phyloP scores from a whole-genome alignment of 2,888 invertebrate species.

The Drosophila setosimentum region DNA sequence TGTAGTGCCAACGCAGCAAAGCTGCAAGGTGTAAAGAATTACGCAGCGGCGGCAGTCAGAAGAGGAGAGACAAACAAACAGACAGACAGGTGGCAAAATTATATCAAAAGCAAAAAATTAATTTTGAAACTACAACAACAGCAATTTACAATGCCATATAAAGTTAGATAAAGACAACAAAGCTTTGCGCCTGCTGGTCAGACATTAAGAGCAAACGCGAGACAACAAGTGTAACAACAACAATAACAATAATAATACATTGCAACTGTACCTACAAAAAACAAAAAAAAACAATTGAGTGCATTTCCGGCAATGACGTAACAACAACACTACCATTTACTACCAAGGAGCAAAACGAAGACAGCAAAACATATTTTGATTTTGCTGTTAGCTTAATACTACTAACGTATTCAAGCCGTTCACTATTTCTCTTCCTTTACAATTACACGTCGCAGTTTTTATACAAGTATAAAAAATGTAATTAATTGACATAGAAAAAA shows the following conservation, averaged over 20 bases:
- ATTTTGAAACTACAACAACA: constrained; percentile 34
- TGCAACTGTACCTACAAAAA: constrained; percentile 55
- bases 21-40: constrained; percentile 66
- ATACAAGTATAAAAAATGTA: constrained; percentile 33
- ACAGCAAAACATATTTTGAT: constrained; percentile 24
- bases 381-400: constrained; percentile 55
- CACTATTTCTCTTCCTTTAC: constrained; percentile 36
- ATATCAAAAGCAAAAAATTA: constrained; percentile 25
- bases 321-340: constrained; percentile 70
- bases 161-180: constrained; percentile 53
- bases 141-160: constrained; percentile 65
- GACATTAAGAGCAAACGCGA: constrained; percentile 35
- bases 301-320: constrained; percentile 68
- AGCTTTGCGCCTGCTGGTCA: constrained; percentile 37
- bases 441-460: constrained; percentile 35
- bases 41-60: constrained; percentile 12
- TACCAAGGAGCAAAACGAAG: constrained; percentile 37
- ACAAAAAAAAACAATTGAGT: constrained; percentile 27
- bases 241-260: constrained; percentile 32
- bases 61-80: constrained; percentile 40
- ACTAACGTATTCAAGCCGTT: constrained; percentile 63
- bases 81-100: constrained; percentile 42
- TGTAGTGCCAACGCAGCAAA: constrained; percentile 64
- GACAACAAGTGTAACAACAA: constrained; percentile 43
- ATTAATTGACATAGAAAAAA: constrained; percentile 41